A percentile compares a stretch with the other conserved stretches of the same genome.
These are phyloP conservation scores for Andrena cerasifolii DNA, from an alignment of 1,140 invertebrate species.

Conservation along the genomic window DNA sequence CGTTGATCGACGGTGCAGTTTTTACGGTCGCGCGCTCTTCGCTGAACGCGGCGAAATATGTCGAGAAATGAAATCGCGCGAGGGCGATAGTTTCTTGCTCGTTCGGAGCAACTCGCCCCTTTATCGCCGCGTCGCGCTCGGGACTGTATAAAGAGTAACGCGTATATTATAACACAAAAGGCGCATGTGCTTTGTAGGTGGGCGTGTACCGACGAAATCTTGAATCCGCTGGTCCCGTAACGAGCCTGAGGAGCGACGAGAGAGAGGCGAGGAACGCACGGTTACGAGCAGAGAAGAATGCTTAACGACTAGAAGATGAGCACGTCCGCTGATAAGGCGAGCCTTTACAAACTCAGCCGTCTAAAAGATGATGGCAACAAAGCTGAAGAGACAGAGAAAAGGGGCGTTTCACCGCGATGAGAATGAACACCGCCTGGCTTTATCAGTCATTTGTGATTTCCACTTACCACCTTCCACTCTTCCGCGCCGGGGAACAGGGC, in stretches of 20 bases:
- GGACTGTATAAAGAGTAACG: not conserved
- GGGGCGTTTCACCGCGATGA: not conserved
- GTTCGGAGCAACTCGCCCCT: too few relatives aligned
- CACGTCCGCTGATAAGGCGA: slow-evolving; percentile 64
- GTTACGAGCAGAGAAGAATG: slow-evolving; percentile 58
- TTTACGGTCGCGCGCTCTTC: too few relatives aligned
- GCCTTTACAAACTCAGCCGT: slow-evolving; percentile 49
- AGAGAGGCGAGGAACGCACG: slow-evolving; percentile 18
- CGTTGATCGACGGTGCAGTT: too few relatives aligned
- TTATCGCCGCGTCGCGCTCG: not conserved
- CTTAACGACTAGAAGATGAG: slow-evolving; percentile 71
- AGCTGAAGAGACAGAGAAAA: slow-evolving; percentile 42
- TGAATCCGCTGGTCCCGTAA: slow-evolving; percentile 4
- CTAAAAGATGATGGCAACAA: slow-evolving; percentile 48
- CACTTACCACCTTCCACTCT: slow-evolving; percentile 11
- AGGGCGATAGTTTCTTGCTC: too few relatives aligned
- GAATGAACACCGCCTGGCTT: slow-evolving; percentile 30
- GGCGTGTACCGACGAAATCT: not conserved
- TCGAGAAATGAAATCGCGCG: not conserved
- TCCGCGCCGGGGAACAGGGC: not conserved
- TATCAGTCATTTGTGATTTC: slow-evolving; percentile 72
- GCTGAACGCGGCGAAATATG: not conserved
- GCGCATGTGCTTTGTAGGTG: not conserved
- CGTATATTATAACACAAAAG: not conserved
- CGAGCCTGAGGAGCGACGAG: not conserved